Conservation (phyloP, 2,797 vertebrate genomes). For the Danio choprae region DNA sequence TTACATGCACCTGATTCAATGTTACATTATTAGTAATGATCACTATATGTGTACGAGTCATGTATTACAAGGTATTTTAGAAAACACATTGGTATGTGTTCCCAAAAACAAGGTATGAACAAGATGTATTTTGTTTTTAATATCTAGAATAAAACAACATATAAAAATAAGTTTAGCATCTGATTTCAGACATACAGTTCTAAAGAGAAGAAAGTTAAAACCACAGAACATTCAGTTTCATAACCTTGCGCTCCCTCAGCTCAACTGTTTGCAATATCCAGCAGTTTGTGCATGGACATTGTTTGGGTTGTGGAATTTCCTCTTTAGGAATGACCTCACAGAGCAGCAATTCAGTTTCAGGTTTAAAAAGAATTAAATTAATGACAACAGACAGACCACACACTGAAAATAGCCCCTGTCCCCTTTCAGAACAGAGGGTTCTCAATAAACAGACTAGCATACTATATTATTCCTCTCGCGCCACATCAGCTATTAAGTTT, state of each 20-base stretch:
- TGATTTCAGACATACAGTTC: neutral
- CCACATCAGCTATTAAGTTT: neutral
- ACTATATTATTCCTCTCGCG: conserved; percentile 46
- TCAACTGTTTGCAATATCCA: conserved; percentile 15
- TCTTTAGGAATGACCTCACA: conserved; percentile 46
- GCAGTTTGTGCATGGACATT: conserved; percentile 8
- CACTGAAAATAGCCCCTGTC: neutral
- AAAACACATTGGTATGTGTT: neutral
- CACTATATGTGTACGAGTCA: neutral
- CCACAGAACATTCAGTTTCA: neutral
- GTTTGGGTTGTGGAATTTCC: conserved; percentile 43
- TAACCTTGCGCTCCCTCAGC: neutral
- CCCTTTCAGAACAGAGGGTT: conserved; percentile 60
- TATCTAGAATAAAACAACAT: neutral
- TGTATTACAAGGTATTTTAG: neutral
- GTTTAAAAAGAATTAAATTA: neutral
- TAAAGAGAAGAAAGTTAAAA: neutral
- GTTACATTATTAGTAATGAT: neutral
- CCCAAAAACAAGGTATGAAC: neutral
- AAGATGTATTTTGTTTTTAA: neutral
- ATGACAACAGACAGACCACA: conserved; percentile 7
- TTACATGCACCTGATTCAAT: neutral
- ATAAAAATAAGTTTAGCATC: neutral
- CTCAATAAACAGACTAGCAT: conserved; percentile 74
- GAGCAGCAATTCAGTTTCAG: conserved; percentile 26